phyloP scores from a whole-genome alignment of 2,888 invertebrate genomes.

The Laothoe populi region DNA sequence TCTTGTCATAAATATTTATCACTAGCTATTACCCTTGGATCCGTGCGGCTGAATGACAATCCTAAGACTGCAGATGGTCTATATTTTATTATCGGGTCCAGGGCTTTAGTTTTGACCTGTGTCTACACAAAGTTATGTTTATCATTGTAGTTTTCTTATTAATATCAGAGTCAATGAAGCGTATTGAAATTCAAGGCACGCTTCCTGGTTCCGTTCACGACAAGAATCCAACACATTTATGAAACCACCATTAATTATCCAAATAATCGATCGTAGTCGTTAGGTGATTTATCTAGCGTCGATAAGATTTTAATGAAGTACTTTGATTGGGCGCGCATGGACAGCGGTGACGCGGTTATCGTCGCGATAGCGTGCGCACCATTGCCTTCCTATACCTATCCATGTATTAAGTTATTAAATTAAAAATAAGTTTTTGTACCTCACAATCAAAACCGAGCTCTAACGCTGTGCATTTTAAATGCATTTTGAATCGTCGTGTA shows the following conservation, averaged over 20 bases:
- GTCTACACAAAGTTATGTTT: not conserved
- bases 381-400: constrained; percentile 78
- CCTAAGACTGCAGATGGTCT: not conserved
- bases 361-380: constrained; percentile 74
- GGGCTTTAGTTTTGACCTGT: not conserved
- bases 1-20: constrained; percentile 19
- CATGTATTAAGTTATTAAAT: constrained; percentile 82
- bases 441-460: constrained; percentile 52
- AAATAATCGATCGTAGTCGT: constrained; percentile 83
- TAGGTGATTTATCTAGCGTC: constrained; percentile 83
- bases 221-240: constrained; percentile 77
- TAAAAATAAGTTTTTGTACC: constrained; percentile 66
- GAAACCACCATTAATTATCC: constrained; percentile 81
- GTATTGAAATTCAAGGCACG: constrained; percentile 15
- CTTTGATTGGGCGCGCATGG: constrained; percentile 82
- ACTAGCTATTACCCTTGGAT: constrained; percentile 8
- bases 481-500: constrained; percentile 45
- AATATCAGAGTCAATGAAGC: constrained; percentile 10
- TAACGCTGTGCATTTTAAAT: constrained; percentile 45
- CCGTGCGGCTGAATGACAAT: not conserved
- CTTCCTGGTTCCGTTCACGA: constrained; percentile 42
- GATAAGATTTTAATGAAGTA: constrained; percentile 85
- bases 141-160: not conserved
- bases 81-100: not conserved
- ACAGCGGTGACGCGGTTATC: constrained; percentile 75